phyloP scores from a whole-genome alignment of 1,140 invertebrate genomes.

The Coelopa frigida region DNA sequence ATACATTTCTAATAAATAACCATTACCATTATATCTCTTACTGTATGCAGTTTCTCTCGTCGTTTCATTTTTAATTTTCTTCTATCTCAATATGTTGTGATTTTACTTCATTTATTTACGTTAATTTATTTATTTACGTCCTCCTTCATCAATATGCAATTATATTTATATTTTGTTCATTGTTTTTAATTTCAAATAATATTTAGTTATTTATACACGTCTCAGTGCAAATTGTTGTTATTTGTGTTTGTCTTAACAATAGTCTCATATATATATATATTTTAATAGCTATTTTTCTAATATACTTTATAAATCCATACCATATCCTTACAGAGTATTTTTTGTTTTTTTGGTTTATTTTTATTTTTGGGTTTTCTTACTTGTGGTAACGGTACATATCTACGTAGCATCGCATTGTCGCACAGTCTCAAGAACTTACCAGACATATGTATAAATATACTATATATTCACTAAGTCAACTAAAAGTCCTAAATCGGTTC shows the following conservation, averaged over 20 bases:
- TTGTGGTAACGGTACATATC: slow-evolving; percentile 16
- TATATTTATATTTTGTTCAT: slow-evolving; percentile 13
- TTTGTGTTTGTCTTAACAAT: background rate
- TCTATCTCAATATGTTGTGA: slow-evolving; percentile 10
- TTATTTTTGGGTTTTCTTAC: slow-evolving; percentile 19
- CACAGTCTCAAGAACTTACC: too few relatives aligned
- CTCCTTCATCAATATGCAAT: too few relatives aligned
- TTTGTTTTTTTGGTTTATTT: slow-evolving; percentile 11
- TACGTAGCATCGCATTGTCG: slow-evolving; percentile 10
- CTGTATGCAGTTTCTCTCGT: slow-evolving; percentile 8
- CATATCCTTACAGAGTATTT: background rate
- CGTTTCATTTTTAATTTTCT: slow-evolving; percentile 14
- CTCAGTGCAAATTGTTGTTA: slow-evolving; percentile 2
- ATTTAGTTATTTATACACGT: slow-evolving; percentile 4
- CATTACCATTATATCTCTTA: slow-evolving; percentile 29
- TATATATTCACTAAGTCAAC: too few relatives aligned
- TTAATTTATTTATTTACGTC: too few relatives aligned
- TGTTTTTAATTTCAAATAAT: slow-evolving; percentile 20
- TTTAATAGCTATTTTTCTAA: background rate
- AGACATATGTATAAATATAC: too few relatives aligned
- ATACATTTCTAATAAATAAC: slow-evolving; percentile 13
- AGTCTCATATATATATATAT: background rate
- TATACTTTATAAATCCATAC: slow-evolving; percentile 1
- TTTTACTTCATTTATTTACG: too few relatives aligned
- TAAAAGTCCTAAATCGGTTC: too few relatives aligned